A percentile compares a stretch with the other conserved stretches of the same genome.
phyloP scores from a whole-genome alignment of 2,888 invertebrate species.

The Clitarchus hookeri region DNA sequence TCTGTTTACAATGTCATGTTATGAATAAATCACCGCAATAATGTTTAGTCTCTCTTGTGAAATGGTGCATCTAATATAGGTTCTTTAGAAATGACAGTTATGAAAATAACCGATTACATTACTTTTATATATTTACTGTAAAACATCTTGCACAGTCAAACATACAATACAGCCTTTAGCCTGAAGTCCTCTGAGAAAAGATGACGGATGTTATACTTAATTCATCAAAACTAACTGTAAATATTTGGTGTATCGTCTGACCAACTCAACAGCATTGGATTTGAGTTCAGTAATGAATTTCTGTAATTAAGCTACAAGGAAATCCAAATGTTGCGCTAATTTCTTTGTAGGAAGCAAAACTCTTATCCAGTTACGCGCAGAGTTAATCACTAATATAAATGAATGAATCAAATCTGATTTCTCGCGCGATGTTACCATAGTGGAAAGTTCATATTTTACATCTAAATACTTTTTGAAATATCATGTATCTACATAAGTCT shows the following conservation, averaged over 20 bases:
- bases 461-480: neutral
- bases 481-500: neutral
- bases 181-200: neutral
- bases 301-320: neutral
- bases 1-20: neutral
- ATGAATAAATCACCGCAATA: neutral
- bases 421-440: neutral
- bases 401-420: neutral
- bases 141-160: neutral
- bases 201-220: neutral
- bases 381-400: neutral
- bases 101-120: neutral
- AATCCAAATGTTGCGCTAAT: neutral
- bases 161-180: neutral
- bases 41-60: neutral
- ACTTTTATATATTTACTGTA: neutral
- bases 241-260: neutral
- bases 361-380: neutral
- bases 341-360: neutral
- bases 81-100: slow-evolving; percentile 4
- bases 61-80: neutral
- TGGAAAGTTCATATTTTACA: neutral
- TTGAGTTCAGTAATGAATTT: neutral
- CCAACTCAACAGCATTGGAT: neutral
- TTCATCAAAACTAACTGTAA: neutral